These are phyloP conservation scores for Heliconius aoede DNA, from an alignment of 2,888 invertebrate species.

Conservation along the genomic window DNA sequence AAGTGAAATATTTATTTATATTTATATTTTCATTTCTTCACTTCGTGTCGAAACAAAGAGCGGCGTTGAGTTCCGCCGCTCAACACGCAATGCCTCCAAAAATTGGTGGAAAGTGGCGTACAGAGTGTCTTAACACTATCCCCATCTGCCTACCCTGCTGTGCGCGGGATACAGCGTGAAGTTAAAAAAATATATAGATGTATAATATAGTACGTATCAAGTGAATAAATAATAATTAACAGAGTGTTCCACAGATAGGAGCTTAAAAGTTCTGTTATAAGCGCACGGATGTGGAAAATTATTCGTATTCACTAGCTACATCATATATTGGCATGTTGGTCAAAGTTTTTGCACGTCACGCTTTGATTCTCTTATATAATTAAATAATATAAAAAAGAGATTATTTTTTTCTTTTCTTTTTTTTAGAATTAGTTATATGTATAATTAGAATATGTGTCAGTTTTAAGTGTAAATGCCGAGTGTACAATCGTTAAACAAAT, in stretches of 20 bases:
- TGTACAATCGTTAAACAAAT: too few relatives aligned
- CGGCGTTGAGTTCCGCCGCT: too few relatives aligned
- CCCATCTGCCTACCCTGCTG: too few relatives aligned
- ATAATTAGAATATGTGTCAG: too few relatives aligned
- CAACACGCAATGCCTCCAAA: too few relatives aligned
- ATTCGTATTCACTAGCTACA: slow-evolving; percentile 69
- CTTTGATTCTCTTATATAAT: slow-evolving; percentile 13
- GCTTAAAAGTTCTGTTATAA: slow-evolving; percentile 67
- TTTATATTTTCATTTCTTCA: too few relatives aligned
- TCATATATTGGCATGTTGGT: slow-evolving; percentile 45
- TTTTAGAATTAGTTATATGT: too few relatives aligned
- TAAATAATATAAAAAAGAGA: not conserved
- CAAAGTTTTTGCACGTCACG: slow-evolving; percentile 47
- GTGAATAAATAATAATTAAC: not conserved
- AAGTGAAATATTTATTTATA: not conserved
- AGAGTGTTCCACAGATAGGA: not conserved
- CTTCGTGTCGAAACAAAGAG: too few relatives aligned
- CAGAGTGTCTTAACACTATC: too few relatives aligned
- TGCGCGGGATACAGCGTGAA: not conserved
- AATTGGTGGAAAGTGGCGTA: too few relatives aligned
- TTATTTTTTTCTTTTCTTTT: not conserved
- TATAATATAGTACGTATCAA: not conserved
- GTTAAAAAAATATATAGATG: not conserved
- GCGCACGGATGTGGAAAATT: slow-evolving; percentile 81
- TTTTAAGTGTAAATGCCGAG: too few relatives aligned